phyloP scores from a whole-genome alignment of 2,888 invertebrate genomes.

The Nebria salina region DNA sequence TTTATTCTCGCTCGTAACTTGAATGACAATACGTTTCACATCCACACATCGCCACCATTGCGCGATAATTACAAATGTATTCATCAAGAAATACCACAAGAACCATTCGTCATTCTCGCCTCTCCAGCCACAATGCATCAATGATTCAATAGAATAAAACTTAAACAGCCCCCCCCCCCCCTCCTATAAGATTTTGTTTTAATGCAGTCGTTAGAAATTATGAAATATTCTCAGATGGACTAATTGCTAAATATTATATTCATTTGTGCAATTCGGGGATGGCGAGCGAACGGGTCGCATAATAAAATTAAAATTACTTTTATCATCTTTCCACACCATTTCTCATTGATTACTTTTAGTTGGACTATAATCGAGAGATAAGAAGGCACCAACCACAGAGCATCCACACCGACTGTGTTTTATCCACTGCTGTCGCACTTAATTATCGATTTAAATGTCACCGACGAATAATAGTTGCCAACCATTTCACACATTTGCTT shows the following conservation, averaged over 20 bases:
- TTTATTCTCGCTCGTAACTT: constrained; percentile 26
- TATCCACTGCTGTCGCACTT: constrained; percentile 37
- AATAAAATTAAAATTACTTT: constrained; percentile 58
- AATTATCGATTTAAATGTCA: constrained; percentile 45
- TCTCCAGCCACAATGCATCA: too few relatives aligned
- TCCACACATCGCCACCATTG: not conserved
- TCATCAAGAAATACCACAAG: not conserved
- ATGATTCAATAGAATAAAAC: too few relatives aligned
- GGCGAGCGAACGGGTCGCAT: constrained; percentile 32
- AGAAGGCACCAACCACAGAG: constrained; percentile 48
- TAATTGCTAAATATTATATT: not conserved
- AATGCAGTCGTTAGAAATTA: too few relatives aligned
- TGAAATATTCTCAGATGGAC: too few relatives aligned
- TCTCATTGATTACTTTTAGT: constrained; percentile 55
- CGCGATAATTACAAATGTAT: constrained; percentile 1
- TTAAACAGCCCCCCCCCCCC: too few relatives aligned
- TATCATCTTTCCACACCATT: constrained; percentile 58
- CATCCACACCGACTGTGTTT: constrained; percentile 15
- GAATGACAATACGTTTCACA: constrained; percentile 16
- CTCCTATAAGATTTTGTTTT: too few relatives aligned
- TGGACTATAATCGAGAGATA: constrained; percentile 53
- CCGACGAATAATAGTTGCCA: constrained; percentile 22
- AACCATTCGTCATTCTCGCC: not conserved
- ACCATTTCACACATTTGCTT: constrained; percentile 20
- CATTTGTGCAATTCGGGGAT: not conserved